A percentile compares a stretch with the other conserved stretches of the same genome.
Conservation (phyloP, 2,113 vertebrate species). For the Anolis sagrei region DNA sequence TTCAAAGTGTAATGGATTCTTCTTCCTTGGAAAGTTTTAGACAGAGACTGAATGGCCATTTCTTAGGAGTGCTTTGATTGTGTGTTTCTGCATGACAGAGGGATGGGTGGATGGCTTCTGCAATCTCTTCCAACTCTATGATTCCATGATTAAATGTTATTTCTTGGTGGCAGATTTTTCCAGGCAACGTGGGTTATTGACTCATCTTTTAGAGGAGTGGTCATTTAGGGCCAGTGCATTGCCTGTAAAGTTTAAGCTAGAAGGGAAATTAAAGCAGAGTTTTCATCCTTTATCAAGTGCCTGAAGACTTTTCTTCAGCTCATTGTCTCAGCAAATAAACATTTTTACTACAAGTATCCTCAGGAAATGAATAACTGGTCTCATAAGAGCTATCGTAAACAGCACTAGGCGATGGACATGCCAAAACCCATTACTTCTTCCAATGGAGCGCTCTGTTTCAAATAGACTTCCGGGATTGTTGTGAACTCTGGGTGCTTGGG, state of each 20-base stretch:
- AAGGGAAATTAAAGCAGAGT: neutral
- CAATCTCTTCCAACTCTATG: too few relatives aligned
- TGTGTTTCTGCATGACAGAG: too few relatives aligned
- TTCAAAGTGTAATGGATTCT: too few relatives aligned
- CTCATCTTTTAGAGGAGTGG: neutral
- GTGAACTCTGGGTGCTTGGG: neutral
- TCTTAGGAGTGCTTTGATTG: too few relatives aligned
- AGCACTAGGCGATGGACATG: neutral
- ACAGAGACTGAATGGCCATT: too few relatives aligned
- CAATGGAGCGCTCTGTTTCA: neutral
- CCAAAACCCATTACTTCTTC: conserved; percentile 7
- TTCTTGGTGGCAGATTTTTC: neutral
- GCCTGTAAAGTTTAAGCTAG: neutral
- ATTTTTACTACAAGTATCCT: conserved; percentile 11
- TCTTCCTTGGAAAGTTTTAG: too few relatives aligned
- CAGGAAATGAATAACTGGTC: conserved; percentile 15
- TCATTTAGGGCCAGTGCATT: neutral
- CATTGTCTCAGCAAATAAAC: conserved; percentile 30
- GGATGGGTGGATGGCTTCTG: too few relatives aligned
- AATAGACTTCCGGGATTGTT: neutral
- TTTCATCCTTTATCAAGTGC: neutral
- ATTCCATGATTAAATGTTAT: neutral
- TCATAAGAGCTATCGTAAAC: conserved; percentile 13
- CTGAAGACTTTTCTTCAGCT: conserved; percentile 15
- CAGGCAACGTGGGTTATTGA: neutral